Percentiles rank a stretch among this genome's conserved stretches.
phyloP scores from a whole-genome alignment of 2,888 invertebrate genomes.

The Callyntrura guangdongensis region DNA sequence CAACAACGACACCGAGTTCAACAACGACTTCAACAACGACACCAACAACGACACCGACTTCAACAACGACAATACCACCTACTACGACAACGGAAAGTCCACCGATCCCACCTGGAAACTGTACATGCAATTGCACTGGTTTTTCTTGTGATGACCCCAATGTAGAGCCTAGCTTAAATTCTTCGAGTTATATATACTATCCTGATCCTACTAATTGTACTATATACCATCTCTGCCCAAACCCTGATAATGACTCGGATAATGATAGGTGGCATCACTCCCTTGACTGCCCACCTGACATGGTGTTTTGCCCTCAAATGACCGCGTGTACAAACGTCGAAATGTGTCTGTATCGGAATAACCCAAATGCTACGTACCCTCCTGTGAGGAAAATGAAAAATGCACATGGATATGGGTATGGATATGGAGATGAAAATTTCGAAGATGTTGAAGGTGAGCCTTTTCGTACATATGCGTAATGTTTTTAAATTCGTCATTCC shows the following conservation, averaged over 20 bases:
- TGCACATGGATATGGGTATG: too few relatives aligned
- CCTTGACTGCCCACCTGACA: constrained; percentile 34
- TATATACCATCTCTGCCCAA: constrained; percentile 50
- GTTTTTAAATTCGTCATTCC: not conserved
- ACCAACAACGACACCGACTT: not conserved
- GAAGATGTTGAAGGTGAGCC: not conserved
- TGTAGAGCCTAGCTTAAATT: constrained; percentile 26
- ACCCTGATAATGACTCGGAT: not conserved
- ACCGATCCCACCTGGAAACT: constrained; percentile 24
- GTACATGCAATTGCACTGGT: constrained; percentile 27
- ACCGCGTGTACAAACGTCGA: constrained; percentile 34
- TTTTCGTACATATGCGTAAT: not conserved
- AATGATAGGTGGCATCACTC: not conserved
- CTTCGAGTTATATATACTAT: not conserved
- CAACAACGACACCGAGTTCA: too few relatives aligned
- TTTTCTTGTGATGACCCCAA: constrained; percentile 43
- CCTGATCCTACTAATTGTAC: constrained; percentile 66
- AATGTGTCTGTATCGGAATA: constrained; percentile 12
- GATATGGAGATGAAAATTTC: not conserved
- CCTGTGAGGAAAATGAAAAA: not conserved
- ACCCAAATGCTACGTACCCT: not conserved
- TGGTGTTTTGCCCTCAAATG: constrained; percentile 61
- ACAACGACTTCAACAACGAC: not conserved
- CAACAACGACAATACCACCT: not conserved
- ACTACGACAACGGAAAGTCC: not conserved